A percentile compares a stretch with the other conserved stretches of the same genome.
These are phyloP conservation scores for Coturnix japonica DNA, from an alignment of 2,113 vertebrate genomes.

Conservation along the genomic window DNA sequence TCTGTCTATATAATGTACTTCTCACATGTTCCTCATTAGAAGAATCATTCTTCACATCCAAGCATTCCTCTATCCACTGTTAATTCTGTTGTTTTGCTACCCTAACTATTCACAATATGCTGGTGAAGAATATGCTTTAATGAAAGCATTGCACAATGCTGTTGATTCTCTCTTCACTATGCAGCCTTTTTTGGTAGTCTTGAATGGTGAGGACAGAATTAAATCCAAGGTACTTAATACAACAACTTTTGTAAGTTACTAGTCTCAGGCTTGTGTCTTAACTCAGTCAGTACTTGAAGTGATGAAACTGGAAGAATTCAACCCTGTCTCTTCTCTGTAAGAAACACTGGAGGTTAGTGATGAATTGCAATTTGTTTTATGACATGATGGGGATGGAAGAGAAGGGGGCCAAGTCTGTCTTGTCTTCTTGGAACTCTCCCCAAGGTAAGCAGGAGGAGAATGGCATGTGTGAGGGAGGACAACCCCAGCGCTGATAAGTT, in stretches of 20 bases:
- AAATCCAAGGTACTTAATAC: background rate
- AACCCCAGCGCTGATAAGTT: background rate
- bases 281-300: background rate
- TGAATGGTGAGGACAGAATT: background rate
- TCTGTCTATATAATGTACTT: conserved; percentile 18
- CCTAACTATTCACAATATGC: background rate
- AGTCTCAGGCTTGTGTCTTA: background rate
- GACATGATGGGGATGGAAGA: background rate
- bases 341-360: background rate
- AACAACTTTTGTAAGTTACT: background rate
- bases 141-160: background rate
- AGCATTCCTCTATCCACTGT: background rate
- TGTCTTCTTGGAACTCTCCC: background rate
- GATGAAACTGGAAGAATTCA: background rate
- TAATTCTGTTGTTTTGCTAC: background rate
- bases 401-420: background rate
- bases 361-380: background rate
- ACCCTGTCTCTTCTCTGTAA: background rate
- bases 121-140: background rate
- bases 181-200: background rate
- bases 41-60: background rate
- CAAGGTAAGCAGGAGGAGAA: conserved; percentile 26
- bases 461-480: background rate
- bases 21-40: background rate
- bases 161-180: background rate